Evolutionary conservation across 2,888 invertebrate genomes (phyloP), one percentile per base, ranked within the genome.

Genomic region (Andrena trimmerana): DNA sequence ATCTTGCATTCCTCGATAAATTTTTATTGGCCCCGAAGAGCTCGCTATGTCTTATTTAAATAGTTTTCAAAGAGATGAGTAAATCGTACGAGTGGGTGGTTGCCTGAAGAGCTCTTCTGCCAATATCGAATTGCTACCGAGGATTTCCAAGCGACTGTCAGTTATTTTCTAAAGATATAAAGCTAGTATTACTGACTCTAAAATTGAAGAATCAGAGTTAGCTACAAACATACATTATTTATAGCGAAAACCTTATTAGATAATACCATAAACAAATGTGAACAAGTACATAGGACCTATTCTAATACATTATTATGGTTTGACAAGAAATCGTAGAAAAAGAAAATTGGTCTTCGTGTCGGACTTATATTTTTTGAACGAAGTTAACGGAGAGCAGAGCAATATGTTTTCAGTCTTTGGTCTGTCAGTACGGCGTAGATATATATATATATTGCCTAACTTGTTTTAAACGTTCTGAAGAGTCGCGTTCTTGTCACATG

Each of bases 281-380:
- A 91, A 91, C 88, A 90, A 90, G 90, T 92, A 91, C 86, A 90
- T 91, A 92, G 89, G 85, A 91, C 91, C 88, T 92, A 92, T 91
- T 92, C 91, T 92, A 92, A 92, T 92, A 92, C 85, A 90, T 90
- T 92, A 90, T 90, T 90, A 92, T 91, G 86, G 89, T 91, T 92
- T 91, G 86, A 90, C 83, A 86, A 88, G 83, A 88, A 83, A 86
- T 78, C 84, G 85, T 85, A 86, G 83, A 85, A 82, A 81, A 88
- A 90, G 84, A 90, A 90, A 90, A 90, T 91, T 90, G 88, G 89
- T 91, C 90, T 90, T 92, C 90, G 87, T 89, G 89, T 92, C 88
- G 87, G 91, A 92, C 90, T 92, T 92, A 92, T 93, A 93, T 93
- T 93, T 93, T 93, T 93, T 86, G 92, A 92, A 89, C 83, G 78